A percentile compares a stretch with the other conserved stretches of the same genome.
phyloP scores from a whole-genome alignment of 2,113 vertebrate genomes.

The Onychorhynchus coronatus region DNA sequence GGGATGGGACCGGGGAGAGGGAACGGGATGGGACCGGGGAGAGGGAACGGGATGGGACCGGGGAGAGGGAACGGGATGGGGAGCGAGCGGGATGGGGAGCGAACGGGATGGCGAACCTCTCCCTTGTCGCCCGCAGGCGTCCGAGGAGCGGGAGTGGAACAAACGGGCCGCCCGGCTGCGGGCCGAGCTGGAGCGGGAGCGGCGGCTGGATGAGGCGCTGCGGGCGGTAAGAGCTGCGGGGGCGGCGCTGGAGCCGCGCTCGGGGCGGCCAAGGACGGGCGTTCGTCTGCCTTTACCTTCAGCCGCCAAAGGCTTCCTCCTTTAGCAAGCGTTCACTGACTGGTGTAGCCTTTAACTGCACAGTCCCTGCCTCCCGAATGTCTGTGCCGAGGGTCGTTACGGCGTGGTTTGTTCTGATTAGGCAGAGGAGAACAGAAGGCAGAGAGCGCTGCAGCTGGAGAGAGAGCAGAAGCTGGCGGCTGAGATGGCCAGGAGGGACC shows the following conservation, averaged over 20 bases:
- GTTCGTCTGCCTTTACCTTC: neutral
- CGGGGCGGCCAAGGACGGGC: too few species aligned
- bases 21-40: fast-evolving
- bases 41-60: neutral
- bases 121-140: neutral
- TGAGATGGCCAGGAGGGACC: slow-evolving; percentile 79
- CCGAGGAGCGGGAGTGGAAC: neutral
- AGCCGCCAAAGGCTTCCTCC: neutral
- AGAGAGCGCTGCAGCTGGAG: slow-evolving; percentile 68
- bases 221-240: neutral
- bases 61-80: neutral
- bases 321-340: neutral
- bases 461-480: slow-evolving; percentile 84
- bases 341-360: neutral
- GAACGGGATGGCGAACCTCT: neutral
- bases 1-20: too few species aligned
- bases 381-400: fast-evolving
- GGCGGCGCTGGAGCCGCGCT: neutral
- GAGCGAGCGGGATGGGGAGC: too few species aligned
- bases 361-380: too few species aligned
- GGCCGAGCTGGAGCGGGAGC: neutral
- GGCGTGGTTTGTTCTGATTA: neutral
- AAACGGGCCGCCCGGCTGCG: neutral
- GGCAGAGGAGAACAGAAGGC: slow-evolving; percentile 76
- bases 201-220: neutral